Evolutionary conservation across 1,140 invertebrate species (phyloP), one percentile per base, ranked within the genome.

Genomic region (Batillaria attramentaria): DNA sequence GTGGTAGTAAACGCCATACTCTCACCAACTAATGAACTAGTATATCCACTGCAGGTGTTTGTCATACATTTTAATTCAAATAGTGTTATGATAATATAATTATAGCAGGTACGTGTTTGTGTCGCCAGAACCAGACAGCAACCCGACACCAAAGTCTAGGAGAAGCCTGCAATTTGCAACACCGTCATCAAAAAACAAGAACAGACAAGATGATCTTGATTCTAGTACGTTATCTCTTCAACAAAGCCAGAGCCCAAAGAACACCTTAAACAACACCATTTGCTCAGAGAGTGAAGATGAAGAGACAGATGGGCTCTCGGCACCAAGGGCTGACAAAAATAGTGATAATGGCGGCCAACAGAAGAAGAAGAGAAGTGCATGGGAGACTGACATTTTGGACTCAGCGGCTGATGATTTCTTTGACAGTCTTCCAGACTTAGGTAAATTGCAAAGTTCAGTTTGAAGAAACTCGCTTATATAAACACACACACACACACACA

Each of bases 391-490:
- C 3, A 39, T 5, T 24, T 28, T 70, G 39, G 68, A 70, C 8
- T 31, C 39, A 31, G 68, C 43, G 41, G 68, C 20, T 43, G 68
- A 70, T 13, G 68, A 70, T 31, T 70, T 70, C 39, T 70, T 70
- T 70, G 41, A 70, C 68, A 70, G 68, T 37, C 42, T 70, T 8
- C 68, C 68, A 13, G 68, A 70, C 20, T 31, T 70, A 31, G 68
- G 68, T 70, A 46, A 70, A 42, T 3, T 8, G n/a, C n/a, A n/a
- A n/a, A n/a, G n/a, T n/a, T n/a, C n/a, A n/a, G n/a, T n/a, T n/a
- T n/a, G n/a, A n/a, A n/a, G n/a, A n/a, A n/a, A 62, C 57, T 10
- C 57, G 24, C 57, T n/a, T n/a, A n/a, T n/a, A n/a, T n/a, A n/a
- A n/a, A n/a, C n/a, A n/a, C n/a, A n/a, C 3, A 39, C 3, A 42